Base-by-base conservation (phyloP, 2,113 vertebrate species). In the Carassius gibelio region DNA sequence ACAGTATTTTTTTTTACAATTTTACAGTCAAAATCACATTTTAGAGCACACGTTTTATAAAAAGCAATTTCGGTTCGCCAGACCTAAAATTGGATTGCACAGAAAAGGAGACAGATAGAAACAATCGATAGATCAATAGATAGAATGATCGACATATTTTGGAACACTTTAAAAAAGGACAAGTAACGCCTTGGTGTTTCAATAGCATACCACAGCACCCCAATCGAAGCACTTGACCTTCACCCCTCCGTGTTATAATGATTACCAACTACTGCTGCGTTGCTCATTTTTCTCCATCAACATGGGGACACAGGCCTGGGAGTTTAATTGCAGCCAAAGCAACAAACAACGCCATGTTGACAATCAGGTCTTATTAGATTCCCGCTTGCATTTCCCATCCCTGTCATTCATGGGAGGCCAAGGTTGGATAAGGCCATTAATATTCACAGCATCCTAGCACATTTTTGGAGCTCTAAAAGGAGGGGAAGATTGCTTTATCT, bases 321-420 rank as follows among this genome's bases (percentile, higher is more conserved):
- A 91, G 90, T 89, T 86, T 85, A 90, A 91, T 89, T 91, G 87
- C 89, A 86, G 85, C 79, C 84, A 80, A 87, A 90, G 87, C 90
- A 90, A 90, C 87, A 91, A 88, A 74, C 89, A 87, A 71, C 26
- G 7, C 78, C 88, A 48, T 84, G 85, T 57, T 92, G 89, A 91
- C 84, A 90, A 91, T 89, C 88, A 90, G 90, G 88, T 82, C 84
- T 85, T 86, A 90, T 91, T 92, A 91, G 93, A 91, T 87, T 89
- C 90, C 89, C 84, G 79, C 75, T 71, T 75, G 72, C 83, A 82
- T 90, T 93, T 93, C 90, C 87, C 85, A 77, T 91, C 91, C 86
- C 90, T 86, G 90, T 85, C 83, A 89, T 75, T 87, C 84, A 88
- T 30, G 48, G 84, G 26, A 55, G 79, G 86, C 87, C 82, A 89